A percentile compares a stretch with the other conserved stretches of the same genome.
These are phyloP conservation scores for Danio aesculapii DNA, from an alignment of 2,797 vertebrate genomes.

Conservation along the genomic window DNA sequence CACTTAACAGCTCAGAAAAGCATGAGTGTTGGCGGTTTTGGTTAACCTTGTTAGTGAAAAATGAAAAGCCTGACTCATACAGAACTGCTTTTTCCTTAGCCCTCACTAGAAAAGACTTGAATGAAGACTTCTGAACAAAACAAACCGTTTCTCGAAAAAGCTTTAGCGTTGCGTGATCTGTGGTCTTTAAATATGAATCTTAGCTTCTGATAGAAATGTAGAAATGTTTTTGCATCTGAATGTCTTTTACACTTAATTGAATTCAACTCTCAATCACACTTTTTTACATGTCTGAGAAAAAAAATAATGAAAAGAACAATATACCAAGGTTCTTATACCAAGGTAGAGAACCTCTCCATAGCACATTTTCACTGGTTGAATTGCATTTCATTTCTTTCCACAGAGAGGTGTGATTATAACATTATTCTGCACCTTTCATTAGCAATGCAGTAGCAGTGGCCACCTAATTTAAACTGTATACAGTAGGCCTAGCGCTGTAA, in stretches of 20 bases:
- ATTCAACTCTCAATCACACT: not conserved
- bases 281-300: not conserved
- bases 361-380: not conserved
- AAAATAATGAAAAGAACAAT: not conserved
- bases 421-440: not conserved
- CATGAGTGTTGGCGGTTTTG: constrained; percentile 14
- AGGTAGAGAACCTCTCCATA: not conserved
- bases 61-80: constrained; percentile 27
- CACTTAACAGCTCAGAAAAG: constrained; percentile 41
- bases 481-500: not conserved
- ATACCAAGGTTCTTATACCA: not conserved
- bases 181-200: not conserved
- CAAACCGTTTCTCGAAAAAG: not conserved
- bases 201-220: not conserved
- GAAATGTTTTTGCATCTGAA: not conserved
- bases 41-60: constrained; percentile 46
- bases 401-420: not conserved
- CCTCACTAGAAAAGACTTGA: constrained; percentile 13
- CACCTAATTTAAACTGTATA: not conserved
- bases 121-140: constrained; percentile 13
- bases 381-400: not conserved
- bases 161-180: not conserved
- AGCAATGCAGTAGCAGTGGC: no score
- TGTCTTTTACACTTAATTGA: not conserved
- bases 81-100: constrained; percentile 15